Evolutionary conservation across 2,888 invertebrate genomes (phyloP), one percentile per base, ranked within the genome.

Genomic region (Sycophila texana): DNA sequence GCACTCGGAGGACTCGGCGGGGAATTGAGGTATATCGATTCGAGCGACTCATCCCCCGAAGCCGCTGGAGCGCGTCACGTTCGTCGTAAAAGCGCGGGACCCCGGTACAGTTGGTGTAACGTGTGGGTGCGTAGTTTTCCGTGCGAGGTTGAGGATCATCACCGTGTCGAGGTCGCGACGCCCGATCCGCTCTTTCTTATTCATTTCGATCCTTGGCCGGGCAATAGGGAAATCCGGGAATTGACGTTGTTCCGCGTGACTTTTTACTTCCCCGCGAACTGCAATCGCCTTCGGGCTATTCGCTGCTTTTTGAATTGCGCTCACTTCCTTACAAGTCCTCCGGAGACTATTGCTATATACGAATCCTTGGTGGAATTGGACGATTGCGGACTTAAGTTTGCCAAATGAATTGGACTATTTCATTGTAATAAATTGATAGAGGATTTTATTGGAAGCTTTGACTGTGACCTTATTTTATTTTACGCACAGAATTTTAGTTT

Each of bases 61-160:
- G 39, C 39, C 57, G 49, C 22, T 61, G 3, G 16, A 26, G 3
- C 30, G 61, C 30, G 14, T 60, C 73, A 22, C 58, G 12, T 47
- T 47, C 63, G 47, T 47, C 47, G 63, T 63, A 63, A 63, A 39
- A 63, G 12, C 30, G 39, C 63, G 63, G 7, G 30, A 30, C 30
- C 30, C 30, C 30, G 30, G 30, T 10, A 1, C 10, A 1, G 10
- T 7, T 1, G 39, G 10, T 39, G 39, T 39, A 39, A 39, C 26
- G 39, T 10, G 22, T 10, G 22, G 14, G n/a, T 3, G 26, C 22
- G 39, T 14, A 53, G 30, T 53, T 53, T 63, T 18, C 39, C 39
- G 18, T 18, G n/a, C 47, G 63, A 63, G 63, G 63, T 63, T 47
- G 63, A 47, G 63, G 63, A 63, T 63, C 63, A 47, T 63, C 63